phyloP scores from a whole-genome alignment of 2,797 vertebrate genomes.

The Eulemur albifrons region DNA sequence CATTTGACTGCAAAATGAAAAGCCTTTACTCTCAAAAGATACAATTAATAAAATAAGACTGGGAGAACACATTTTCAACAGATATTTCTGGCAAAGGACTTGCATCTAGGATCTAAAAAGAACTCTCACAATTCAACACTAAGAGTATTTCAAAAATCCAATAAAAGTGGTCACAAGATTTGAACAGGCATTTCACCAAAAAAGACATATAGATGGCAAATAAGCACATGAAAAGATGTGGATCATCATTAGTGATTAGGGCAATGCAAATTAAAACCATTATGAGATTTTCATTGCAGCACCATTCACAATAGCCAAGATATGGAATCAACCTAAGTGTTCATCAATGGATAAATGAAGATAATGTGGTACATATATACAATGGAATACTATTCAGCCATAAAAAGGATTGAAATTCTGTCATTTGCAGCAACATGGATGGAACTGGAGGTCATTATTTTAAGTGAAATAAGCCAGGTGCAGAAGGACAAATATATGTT shows the following conservation, averaged over 20 bases:
- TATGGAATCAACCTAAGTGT: too few species aligned
- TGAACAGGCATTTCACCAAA: not conserved
- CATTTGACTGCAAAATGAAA: not conserved
- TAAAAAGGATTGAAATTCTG: too few species aligned
- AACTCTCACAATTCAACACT: not conserved
- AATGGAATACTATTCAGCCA: too few species aligned
- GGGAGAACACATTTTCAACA: not conserved
- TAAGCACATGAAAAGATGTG: not conserved
- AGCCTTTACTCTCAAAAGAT: not conserved
- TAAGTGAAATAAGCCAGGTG: too few species aligned
- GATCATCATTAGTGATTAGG: not conserved
- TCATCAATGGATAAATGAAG: too few species aligned
- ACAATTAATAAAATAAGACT: not conserved
- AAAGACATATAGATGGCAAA: not conserved
- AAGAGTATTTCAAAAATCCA: not conserved
- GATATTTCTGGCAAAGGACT: not conserved
- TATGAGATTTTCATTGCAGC: too few species aligned
- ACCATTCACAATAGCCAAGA: too few species aligned
- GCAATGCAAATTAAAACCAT: not conserved
- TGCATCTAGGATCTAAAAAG: not conserved
- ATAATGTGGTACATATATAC: too few species aligned
- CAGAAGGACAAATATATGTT: too few species aligned
- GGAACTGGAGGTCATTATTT: too few species aligned
- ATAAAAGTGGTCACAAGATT: not conserved
- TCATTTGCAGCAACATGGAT: too few species aligned